Conservation (phyloP, 1,140 invertebrate species). For the Megalopta genalis region DNA sequence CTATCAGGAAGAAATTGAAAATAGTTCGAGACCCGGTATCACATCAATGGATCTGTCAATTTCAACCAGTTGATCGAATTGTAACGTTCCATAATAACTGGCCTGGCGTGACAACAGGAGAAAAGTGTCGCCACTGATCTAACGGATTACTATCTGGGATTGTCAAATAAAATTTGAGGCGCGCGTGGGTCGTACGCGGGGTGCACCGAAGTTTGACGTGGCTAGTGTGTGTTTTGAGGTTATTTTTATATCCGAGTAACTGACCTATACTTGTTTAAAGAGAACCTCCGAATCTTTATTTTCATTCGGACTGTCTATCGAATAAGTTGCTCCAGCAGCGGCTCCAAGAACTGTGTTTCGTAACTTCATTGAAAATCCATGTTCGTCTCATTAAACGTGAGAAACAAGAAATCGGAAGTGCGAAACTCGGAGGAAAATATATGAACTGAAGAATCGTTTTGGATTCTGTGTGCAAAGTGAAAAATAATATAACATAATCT, state of each 20-base stretch:
- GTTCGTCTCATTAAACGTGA: background rate
- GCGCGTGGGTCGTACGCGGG: conserved; percentile 50
- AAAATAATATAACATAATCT: background rate
- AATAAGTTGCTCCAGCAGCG: conserved; percentile 36
- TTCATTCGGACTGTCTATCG: conserved; percentile 52
- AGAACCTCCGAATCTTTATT: conserved; percentile 64
- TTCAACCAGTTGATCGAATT: conserved; percentile 4
- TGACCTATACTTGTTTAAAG: conserved; percentile 67
- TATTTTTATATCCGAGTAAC: conserved; percentile 72
- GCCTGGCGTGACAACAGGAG: conserved; percentile 29
- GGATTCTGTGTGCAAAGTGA: background rate
- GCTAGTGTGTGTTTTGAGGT: conserved; percentile 70
- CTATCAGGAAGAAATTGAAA: conserved; percentile 14
- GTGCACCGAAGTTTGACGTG: conserved; percentile 54
- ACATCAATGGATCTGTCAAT: conserved; percentile 36
- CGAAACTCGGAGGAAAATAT: background rate
- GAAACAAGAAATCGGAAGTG: background rate
- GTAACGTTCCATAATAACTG: background rate
- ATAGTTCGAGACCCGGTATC: conserved; percentile 1
- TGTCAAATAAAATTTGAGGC: conserved; percentile 44
- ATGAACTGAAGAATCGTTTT: background rate
- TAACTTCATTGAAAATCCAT: background rate
- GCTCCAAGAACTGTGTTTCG: background rate
- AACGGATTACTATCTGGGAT: conserved; percentile 14
- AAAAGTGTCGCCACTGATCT: conserved; percentile 18